Evolutionary conservation across 2,113 vertebrate genomes (phyloP).

Genomic region (Cervus canadensis): DNA sequence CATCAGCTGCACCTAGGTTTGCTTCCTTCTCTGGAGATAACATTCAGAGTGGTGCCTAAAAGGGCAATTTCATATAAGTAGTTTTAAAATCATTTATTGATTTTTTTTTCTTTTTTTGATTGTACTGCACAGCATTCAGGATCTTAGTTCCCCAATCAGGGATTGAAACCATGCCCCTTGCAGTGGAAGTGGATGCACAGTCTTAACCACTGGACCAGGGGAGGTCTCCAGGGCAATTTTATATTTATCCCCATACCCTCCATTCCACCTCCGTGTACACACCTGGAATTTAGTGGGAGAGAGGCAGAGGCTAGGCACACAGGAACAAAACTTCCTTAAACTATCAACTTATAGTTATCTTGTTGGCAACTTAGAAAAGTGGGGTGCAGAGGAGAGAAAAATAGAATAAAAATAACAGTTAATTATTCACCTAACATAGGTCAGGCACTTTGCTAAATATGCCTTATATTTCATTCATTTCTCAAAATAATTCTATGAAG

Average conservation of each 20-base stretch:
- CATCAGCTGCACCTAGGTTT: neutral
- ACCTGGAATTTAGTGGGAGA: neutral
- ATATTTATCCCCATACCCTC: neutral
- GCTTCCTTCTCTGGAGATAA: conserved; percentile 34
- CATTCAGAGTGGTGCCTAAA: neutral
- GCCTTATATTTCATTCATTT: neutral
- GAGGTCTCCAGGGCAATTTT: neutral
- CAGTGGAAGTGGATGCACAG: neutral
- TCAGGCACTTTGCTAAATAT: neutral
- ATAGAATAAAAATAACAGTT: neutral
- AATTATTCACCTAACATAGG: neutral
- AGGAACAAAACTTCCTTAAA: neutral
- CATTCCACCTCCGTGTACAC: neutral
- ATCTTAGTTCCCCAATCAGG: neutral
- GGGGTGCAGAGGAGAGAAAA: neutral
- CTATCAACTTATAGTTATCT: neutral
- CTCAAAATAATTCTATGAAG: neutral
- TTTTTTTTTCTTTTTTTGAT: neutral
- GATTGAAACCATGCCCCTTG: neutral
- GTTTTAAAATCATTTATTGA: neutral
- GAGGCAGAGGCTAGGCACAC: neutral
- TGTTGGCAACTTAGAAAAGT: neutral
- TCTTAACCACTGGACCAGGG: neutral
- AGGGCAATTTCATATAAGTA: neutral
- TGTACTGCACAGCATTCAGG: neutral